Evolutionary conservation across 2,113 vertebrate species (phyloP), one percentile per base, ranked within the genome.

Genomic region (Ageneiosus marmoratus): DNA sequence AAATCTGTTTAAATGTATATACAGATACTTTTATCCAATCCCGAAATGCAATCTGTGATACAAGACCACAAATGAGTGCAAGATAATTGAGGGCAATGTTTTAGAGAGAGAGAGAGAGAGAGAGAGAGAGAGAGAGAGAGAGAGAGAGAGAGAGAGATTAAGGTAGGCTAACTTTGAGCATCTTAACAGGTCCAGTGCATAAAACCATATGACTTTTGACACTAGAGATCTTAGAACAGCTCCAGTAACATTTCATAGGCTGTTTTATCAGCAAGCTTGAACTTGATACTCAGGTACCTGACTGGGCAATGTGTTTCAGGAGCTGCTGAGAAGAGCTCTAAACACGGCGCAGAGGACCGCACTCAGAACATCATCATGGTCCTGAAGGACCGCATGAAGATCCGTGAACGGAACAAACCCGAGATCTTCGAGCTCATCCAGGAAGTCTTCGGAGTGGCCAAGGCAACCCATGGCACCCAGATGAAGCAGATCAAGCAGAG

Each of bases 291-390:
- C 7, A n/a, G n/a, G n/a, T 50, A 41, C 9, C 60, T 55, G 37
- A 12, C 20, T 34, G 5, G 70, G 62, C 8, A 65, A 7, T 5
- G 0, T 48, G n/a, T 41, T 24, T 34, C 22, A 99, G 98, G 98
- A 84, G 98, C 98, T 0, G 98, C 98, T 0, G 98, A 99, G 91
- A 99, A 99, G 89, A 97, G 98, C 89, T 99, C 98, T 41, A 99
- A 99, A 87, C 98, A 99, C 0, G 98, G 98, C 0, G 98, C 98
- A 0, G 98, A 99, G 89, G 98, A 99, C 90, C 92, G 97, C 20
- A 99, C 98, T 0, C 98, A 98, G 92, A 99, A 97, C 83, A 99
- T 99, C 90, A 99, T 99, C 90, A 98, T 98, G 97, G 98, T 98
- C 86, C 94, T 99, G 72, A 99, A 99, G 88, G 98, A 99, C 89